Conservation (phyloP, 2,888 invertebrate genomes). For the Watsonalla binaria region DNA sequence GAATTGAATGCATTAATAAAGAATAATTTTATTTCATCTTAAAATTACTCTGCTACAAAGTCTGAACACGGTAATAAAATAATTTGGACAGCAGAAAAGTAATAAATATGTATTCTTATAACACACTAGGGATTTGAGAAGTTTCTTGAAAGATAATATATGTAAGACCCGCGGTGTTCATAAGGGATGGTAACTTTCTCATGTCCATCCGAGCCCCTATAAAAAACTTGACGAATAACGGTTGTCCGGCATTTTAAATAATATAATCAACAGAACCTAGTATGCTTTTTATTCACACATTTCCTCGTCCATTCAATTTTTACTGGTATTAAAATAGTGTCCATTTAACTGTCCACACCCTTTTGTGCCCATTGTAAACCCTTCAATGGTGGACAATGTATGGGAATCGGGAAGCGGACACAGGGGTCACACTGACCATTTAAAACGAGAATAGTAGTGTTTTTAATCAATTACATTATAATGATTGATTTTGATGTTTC, state of each 20-base stretch:
- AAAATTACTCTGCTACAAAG: no score
- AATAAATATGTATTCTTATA: no score
- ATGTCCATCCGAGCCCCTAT: slow-evolving; percentile 55
- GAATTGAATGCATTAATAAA: no score
- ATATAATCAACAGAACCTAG: slow-evolving; percentile 67
- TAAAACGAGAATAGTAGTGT: slow-evolving; percentile 50
- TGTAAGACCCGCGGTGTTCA: background rate
- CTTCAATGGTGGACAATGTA: slow-evolving; percentile 60
- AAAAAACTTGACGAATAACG: slow-evolving; percentile 70
- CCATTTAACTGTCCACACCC: slow-evolving; percentile 76
- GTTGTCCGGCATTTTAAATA: slow-evolving; percentile 67
- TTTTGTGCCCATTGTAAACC: slow-evolving; percentile 68
- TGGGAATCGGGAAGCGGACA: slow-evolving; percentile 72
- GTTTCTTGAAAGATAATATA: background rate
- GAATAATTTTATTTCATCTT: no score
- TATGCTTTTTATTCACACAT: slow-evolving; percentile 70
- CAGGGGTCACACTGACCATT: slow-evolving; percentile 48
- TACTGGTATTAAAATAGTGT: slow-evolving; percentile 54
- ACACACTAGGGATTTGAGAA: background rate
- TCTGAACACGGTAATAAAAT: no score
- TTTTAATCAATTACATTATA: slow-evolving; percentile 18
- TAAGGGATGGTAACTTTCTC: slow-evolving; percentile 50
- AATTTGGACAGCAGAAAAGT: no score
- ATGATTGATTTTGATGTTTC: slow-evolving; percentile 3
- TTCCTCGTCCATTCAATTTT: slow-evolving; percentile 67